Evolutionary conservation across 2,888 invertebrate genomes (phyloP).

Genomic region (Caenorhabditis wallacei): DNA sequence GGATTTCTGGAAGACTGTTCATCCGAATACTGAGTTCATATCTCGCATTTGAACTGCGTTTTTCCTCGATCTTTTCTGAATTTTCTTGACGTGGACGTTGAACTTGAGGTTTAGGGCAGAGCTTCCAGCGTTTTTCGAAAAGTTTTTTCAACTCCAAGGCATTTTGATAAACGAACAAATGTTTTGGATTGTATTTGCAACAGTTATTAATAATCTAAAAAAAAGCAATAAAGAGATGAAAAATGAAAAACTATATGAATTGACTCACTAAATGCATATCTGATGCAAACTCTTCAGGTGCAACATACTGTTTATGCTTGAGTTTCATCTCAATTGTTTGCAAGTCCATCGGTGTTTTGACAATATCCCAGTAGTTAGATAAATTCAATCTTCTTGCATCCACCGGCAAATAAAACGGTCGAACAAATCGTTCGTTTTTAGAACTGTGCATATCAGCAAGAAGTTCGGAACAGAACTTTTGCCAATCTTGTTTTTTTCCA

Average conservation of each 20-base stretch:
- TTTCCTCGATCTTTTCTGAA: neutral
- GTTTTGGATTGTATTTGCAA: conserved; percentile 80
- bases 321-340: conserved; percentile 98
- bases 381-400: conserved; percentile 95
- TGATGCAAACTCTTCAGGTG: conserved; percentile 92
- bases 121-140: conserved; percentile 42
- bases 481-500: conserved; percentile 81
- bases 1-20: neutral
- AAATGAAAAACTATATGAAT: no score
- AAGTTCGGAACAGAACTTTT: conserved; percentile 83
- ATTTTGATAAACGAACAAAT: conserved; percentile 72
- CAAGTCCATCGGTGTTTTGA: conserved; percentile 99
- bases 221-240: no score
- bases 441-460: conserved; percentile 85
- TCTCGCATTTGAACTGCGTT: no score
- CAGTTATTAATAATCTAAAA: conserved; percentile 90
- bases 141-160: conserved; percentile 72
- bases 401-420: conserved; percentile 95
- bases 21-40: conserved; percentile 10
- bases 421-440: conserved; percentile 38
- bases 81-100: neutral
- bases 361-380: conserved; percentile 97
- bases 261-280: conserved; percentile 73
- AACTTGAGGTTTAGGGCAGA: neutral
- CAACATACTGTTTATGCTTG: conserved; percentile 95